These are phyloP conservation scores for Cichlasoma orientale DNA, from an alignment of 2,797 vertebrate genomes.

Conservation along the genomic window DNA sequence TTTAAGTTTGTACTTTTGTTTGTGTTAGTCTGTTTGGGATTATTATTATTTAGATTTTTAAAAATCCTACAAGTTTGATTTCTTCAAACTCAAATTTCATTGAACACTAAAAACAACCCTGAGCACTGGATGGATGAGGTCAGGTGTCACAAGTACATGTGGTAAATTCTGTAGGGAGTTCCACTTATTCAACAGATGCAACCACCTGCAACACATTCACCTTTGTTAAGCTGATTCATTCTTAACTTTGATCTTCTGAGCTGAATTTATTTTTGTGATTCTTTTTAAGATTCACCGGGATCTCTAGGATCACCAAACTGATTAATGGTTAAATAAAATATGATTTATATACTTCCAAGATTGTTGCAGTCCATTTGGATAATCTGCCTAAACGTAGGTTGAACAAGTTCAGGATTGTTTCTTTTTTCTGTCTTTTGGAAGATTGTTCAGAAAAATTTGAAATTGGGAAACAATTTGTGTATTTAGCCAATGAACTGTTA, in stretches of 20 bases:
- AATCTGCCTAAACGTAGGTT: background rate
- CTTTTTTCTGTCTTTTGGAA: too few relatives aligned
- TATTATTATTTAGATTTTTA: too few relatives aligned
- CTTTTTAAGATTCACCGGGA: background rate
- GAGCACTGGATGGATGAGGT: too few relatives aligned
- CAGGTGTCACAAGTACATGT: too few relatives aligned
- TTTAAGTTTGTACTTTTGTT: too few relatives aligned
- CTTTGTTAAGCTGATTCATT: conserved; percentile 45
- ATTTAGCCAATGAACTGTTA: background rate
- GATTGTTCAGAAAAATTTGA: background rate
- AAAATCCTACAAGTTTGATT: too few relatives aligned
- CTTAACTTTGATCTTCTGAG: background rate
- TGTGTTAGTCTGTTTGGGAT: too few relatives aligned
- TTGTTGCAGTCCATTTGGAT: background rate
- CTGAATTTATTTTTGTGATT: background rate
- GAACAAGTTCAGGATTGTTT: background rate
- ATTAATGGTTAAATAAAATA: background rate
- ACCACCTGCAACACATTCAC: conserved; percentile 66
- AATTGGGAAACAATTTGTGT: background rate
- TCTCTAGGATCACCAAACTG: background rate
- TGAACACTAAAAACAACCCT: too few relatives aligned
- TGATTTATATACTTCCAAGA: background rate
- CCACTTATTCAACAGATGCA: conserved; percentile 56
- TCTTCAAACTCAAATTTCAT: too few relatives aligned
- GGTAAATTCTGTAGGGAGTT: conserved; percentile 11